Evolutionary conservation across 2,797 vertebrate genomes (phyloP).

Genomic region (Caiman crocodilus): DNA sequence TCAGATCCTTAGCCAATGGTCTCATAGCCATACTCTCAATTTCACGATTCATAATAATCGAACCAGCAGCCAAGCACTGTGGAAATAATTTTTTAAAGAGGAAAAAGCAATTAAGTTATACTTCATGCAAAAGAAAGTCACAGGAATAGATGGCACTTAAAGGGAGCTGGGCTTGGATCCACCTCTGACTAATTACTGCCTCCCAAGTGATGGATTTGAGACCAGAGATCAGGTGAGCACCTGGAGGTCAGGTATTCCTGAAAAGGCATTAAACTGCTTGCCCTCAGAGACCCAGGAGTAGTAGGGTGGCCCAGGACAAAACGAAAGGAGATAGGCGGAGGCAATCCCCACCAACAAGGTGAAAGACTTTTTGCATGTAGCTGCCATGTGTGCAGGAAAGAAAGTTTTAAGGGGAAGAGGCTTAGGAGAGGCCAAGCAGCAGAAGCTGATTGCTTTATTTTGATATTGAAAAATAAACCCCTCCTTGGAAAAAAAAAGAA

Average conservation of each 20-base stretch:
- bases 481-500: neutral
- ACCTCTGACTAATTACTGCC: neutral
- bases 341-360: too few species aligned
- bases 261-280: neutral
- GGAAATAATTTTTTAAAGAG: neutral
- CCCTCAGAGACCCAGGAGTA: neutral
- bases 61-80: conserved; percentile 96
- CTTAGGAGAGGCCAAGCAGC: neutral
- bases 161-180: neutral
- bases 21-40: conserved; percentile 99
- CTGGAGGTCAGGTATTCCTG: neutral
- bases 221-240: neutral
- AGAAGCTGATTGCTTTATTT: neutral
- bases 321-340: neutral
- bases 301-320: neutral
- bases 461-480: neutral
- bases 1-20: conserved; percentile 95
- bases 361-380: neutral
- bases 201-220: neutral
- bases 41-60: conserved; percentile 99
- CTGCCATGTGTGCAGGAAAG: neutral
- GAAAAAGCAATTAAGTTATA: neutral
- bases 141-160: neutral
- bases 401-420: neutral
- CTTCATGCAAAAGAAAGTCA: neutral